Evolutionary conservation across 2,888 invertebrate genomes (phyloP).

Genomic region (Apodemia zela): DNA sequence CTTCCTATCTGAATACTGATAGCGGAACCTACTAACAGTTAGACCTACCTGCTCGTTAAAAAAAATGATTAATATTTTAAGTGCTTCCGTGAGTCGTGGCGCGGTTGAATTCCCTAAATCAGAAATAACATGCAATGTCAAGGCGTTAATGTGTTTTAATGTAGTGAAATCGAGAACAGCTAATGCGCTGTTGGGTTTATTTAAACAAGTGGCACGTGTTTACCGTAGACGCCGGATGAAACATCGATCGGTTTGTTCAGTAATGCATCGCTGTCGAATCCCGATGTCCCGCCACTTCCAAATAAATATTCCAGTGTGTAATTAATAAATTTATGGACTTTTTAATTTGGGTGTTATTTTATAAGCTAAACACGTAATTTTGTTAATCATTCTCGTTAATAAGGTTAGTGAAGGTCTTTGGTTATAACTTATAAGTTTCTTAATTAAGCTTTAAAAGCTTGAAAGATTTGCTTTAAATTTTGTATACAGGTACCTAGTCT

Average conservation of each 20-base stretch:
- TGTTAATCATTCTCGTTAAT: too few species aligned
- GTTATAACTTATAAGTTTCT: too few species aligned
- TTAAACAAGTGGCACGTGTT: constrained; percentile 79
- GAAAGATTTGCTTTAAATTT: too few species aligned
- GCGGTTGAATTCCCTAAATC: constrained; percentile 46
- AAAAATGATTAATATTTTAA: background rate
- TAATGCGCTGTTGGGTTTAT: constrained; percentile 75
- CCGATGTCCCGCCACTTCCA: constrained; percentile 56
- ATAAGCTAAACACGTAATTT: background rate
- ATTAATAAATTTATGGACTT: background rate
- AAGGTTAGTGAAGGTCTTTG: too few species aligned
- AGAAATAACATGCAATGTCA: constrained; percentile 65
- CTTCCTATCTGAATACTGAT: too few species aligned
- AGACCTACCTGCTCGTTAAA: background rate
- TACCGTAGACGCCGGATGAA: constrained; percentile 72
- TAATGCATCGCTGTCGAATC: constrained; percentile 64
- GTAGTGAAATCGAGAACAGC: constrained; percentile 76
- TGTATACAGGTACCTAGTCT: too few species aligned
- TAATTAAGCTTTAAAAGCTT: too few species aligned
- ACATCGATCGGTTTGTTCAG: constrained; percentile 75
- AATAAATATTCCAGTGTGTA: constrained; percentile 33
- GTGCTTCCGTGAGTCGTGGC: constrained; percentile 14
- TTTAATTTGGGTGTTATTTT: background rate
- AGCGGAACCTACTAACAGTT: background rate
- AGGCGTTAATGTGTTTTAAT: constrained; percentile 78